These are phyloP conservation scores for Mormyrus iriodes DNA, from an alignment of 2,113 vertebrate species.

Conservation along the genomic window DNA sequence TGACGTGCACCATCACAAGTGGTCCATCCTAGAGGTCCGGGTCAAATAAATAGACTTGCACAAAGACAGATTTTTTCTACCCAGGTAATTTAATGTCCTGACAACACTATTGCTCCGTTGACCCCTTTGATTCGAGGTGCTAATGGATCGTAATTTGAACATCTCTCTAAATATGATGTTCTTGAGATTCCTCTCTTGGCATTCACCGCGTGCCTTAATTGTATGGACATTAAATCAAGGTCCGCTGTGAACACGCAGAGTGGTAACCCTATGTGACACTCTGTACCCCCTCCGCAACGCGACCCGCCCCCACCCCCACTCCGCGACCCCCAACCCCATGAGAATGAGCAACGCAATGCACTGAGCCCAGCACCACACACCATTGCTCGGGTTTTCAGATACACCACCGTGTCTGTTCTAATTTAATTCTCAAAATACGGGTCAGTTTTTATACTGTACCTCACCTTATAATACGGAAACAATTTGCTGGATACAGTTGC, in stretches of 20 bases:
- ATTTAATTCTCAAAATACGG: background rate
- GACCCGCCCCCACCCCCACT: constrained; percentile 29
- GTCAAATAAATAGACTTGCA: background rate
- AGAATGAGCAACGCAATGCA: constrained; percentile 28
- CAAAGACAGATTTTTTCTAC: background rate
- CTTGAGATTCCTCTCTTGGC: constrained; percentile 84
- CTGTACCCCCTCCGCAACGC: constrained; percentile 15
- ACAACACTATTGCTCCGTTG: background rate
- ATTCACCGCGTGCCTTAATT: constrained; percentile 99
- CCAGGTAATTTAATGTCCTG: background rate
- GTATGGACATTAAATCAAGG: constrained; percentile 98
- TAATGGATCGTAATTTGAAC: constrained; percentile 11
- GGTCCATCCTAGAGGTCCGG: background rate
- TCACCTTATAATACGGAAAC: background rate
- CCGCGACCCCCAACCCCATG: constrained; percentile 25
- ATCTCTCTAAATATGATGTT: constrained; percentile 48
- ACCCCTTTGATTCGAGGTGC: background rate
- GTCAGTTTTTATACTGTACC: background rate
- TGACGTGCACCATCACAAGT: background rate
- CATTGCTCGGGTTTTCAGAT: background rate
- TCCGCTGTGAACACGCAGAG: constrained; percentile 98
- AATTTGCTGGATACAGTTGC: background rate
- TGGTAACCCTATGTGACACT: constrained; percentile 58
- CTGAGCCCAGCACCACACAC: background rate
- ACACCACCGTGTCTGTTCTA: background rate